Conservation (phyloP, 1,140 invertebrate species). For the Glossosoma conforme region DNA sequence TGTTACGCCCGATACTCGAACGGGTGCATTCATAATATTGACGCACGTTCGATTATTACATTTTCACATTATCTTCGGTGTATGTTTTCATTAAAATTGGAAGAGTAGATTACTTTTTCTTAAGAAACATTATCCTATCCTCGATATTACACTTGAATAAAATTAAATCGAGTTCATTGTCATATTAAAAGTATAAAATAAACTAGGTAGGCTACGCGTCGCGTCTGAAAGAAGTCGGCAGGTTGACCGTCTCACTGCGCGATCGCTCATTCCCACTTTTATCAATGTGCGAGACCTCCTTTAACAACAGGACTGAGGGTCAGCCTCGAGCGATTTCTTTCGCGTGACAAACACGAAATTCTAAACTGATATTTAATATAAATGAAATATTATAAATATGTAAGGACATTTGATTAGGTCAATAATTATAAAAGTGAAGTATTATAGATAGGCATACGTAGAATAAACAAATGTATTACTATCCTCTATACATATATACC, state of each 20-base stretch:
- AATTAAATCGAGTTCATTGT: slow-evolving; percentile 31
- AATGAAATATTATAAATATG: slow-evolving; percentile 22
- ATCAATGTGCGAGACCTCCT: neutral
- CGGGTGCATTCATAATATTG: too few relatives aligned
- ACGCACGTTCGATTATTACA: too few relatives aligned
- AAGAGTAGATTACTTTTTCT: too few relatives aligned
- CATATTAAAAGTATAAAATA: slow-evolving; percentile 23
- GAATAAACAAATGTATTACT: slow-evolving; percentile 29
- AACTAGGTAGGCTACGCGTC: slow-evolving; percentile 26
- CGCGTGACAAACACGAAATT: slow-evolving; percentile 30
- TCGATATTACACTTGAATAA: slow-evolving; percentile 26
- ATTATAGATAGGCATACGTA: slow-evolving; percentile 29
- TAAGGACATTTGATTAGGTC: slow-evolving; percentile 15
- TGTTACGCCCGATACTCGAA: too few relatives aligned
- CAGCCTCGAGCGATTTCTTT: slow-evolving; percentile 13
- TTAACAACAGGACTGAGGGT: neutral
- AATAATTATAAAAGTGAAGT: slow-evolving; percentile 25
- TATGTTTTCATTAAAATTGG: too few relatives aligned
- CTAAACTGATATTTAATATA: slow-evolving; percentile 32
- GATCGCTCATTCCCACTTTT: too few relatives aligned
- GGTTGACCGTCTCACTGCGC: slow-evolving; percentile 1
- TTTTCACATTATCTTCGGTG: too few relatives aligned
- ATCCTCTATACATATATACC: slow-evolving; percentile 19
- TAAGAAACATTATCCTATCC: slow-evolving; percentile 14
- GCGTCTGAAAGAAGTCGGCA: slow-evolving; percentile 13